Conservation (phyloP, 2,797 vertebrate genomes). For the Rhinoraja longicauda region DNA sequence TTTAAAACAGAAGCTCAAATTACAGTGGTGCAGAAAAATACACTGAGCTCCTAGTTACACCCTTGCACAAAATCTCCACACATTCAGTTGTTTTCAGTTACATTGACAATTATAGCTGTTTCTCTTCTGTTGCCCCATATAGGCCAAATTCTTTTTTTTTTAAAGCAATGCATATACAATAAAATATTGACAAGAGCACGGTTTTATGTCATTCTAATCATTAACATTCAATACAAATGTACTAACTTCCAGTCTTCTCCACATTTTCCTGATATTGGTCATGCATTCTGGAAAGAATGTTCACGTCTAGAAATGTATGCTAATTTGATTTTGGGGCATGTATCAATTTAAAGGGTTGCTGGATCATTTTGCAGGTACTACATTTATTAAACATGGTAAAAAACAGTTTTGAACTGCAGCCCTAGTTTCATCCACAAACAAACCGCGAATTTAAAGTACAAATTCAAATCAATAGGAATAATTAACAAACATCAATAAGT, state of each 20-base stretch:
- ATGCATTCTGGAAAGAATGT: not conserved
- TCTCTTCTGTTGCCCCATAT: not conserved
- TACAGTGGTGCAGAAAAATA: not conserved
- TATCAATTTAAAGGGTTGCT: not conserved
- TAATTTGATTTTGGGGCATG: not conserved
- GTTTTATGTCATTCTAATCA: not conserved
- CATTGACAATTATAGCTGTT: constrained; percentile 18
- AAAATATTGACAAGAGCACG: not conserved
- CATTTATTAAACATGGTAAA: constrained; percentile 28
- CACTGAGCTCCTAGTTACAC: constrained; percentile 5
- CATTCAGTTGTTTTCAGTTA: constrained; percentile 20
- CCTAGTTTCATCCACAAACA: not conserved
- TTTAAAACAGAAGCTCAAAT: constrained; percentile 25
- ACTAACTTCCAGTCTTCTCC: not conserved
- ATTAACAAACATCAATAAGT: not conserved
- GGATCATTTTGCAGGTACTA: not conserved
- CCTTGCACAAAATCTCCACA: constrained; percentile 16
- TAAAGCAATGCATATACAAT: constrained; percentile 5
- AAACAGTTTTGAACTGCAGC: constrained; percentile 11
- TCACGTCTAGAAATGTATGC: not conserved
- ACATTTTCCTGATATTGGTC: not conserved
- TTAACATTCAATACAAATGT: constrained; percentile 12
- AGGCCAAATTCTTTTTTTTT: not conserved
- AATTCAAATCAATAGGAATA: not conserved
- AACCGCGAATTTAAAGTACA: not conserved